Evolutionary conservation across 2,797 vertebrate species (phyloP).

Genomic region (Danio choprae): DNA sequence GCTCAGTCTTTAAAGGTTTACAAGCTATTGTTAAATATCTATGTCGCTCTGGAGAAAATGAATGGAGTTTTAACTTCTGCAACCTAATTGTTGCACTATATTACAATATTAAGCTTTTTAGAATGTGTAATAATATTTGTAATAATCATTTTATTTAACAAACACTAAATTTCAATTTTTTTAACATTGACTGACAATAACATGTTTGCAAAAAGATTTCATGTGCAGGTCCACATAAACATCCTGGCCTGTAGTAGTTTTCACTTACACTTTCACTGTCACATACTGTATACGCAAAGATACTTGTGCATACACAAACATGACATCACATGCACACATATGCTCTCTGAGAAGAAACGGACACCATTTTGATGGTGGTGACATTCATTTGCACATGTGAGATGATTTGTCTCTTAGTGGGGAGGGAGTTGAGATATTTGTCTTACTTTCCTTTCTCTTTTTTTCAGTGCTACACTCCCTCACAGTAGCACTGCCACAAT

Average conservation of each 20-base stretch:
- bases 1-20: too few species aligned
- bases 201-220: too few species aligned
- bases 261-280: constrained; percentile 1
- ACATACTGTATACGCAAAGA: constrained; percentile 16
- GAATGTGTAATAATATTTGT: too few species aligned
- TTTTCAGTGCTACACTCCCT: constrained; percentile 25
- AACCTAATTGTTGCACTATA: too few species aligned
- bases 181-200: too few species aligned
- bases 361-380: constrained; percentile 34
- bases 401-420: constrained; percentile 21
- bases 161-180: too few species aligned
- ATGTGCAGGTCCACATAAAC: constrained; percentile 64
- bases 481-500: constrained; percentile 37
- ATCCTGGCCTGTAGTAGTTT: constrained; percentile 68
- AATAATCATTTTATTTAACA: too few species aligned
- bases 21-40: too few species aligned
- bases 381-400: constrained; percentile 49
- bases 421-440: constrained; percentile 24
- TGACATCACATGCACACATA: constrained; percentile 32
- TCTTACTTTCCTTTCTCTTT: constrained; percentile 27
- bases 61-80: too few species aligned
- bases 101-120: too few species aligned
- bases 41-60: too few species aligned
- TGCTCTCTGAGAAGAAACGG: constrained; percentile 46
- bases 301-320: constrained; percentile 27